Conservation (phyloP, 2,113 vertebrate species). For the Apus apus region DNA sequence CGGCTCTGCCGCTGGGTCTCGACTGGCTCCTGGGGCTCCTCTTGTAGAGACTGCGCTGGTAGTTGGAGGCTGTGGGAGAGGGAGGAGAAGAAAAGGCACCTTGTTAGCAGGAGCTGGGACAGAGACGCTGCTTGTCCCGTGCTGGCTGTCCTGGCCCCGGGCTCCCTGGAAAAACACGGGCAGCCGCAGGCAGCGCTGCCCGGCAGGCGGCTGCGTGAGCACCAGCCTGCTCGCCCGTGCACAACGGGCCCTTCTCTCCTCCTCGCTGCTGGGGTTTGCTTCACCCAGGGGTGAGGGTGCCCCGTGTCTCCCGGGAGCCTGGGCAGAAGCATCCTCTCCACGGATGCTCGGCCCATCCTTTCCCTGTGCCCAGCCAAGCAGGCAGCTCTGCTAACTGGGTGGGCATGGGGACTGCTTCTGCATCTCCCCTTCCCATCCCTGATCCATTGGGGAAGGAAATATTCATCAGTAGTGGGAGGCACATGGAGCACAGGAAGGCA, state of each 20-base stretch:
- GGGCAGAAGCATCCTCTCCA: background rate
- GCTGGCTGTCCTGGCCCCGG: background rate
- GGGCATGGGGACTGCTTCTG: background rate
- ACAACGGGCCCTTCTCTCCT: background rate
- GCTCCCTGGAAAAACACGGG: conserved; percentile 1
- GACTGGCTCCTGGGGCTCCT: conserved; percentile 76
- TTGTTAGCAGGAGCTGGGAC: background rate
- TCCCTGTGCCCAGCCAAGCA: background rate
- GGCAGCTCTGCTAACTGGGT: background rate
- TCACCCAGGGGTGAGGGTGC: background rate
- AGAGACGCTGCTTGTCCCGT: background rate
- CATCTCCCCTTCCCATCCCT: accelerated
- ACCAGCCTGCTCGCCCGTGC: background rate
- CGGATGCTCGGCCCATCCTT: background rate
- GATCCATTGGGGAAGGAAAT: background rate
- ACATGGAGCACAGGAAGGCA: background rate
- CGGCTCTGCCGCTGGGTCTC: conserved; percentile 72
- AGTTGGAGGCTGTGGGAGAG: conserved; percentile 72
- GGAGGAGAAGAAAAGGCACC: conserved; percentile 22
- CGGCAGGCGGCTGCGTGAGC: background rate
- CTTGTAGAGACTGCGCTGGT: conserved; percentile 79
- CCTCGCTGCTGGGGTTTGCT: background rate
- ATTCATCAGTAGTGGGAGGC: background rate
- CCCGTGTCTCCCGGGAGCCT: background rate
- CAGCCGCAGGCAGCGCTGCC: background rate